phyloP scores from a whole-genome alignment of 2,797 vertebrate genomes.

The Chaetophractus vellerosus region DNA sequence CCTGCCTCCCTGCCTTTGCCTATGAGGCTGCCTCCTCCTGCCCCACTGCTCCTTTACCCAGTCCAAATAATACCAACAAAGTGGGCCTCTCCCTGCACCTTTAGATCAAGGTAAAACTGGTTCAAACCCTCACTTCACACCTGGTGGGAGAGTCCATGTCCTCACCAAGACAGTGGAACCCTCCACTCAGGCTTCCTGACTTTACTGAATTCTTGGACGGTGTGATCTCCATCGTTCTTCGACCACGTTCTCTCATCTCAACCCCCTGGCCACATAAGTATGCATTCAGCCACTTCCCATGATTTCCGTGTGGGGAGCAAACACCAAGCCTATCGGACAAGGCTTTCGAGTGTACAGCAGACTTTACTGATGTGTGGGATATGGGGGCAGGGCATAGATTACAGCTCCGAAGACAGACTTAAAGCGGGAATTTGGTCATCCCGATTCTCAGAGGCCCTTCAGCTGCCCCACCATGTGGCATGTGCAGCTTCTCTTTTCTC shows the following conservation, averaged over 20 bases:
- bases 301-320: neutral
- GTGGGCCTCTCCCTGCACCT: neutral
- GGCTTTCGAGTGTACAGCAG: neutral
- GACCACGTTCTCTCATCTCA: neutral
- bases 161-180: neutral
- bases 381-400: no score
- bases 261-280: no score
- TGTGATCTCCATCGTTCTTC: neutral
- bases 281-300: neutral
- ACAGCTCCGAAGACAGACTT: neutral
- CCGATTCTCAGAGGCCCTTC: neutral
- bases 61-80: neutral
- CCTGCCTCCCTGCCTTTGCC: neutral
- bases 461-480: accelerated
- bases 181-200: neutral
- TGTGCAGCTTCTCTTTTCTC: neutral
- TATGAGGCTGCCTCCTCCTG: neutral
- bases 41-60: neutral
- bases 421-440: neutral
- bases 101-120: neutral
- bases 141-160: neutral
- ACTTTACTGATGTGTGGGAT: neutral
- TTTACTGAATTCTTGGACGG: accelerated
- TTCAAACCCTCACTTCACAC: neutral
- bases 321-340: neutral